A percentile compares a stretch with the other conserved stretches of the same genome.
Conservation (phyloP, 2,113 vertebrate species). For the Sturnira hondurensis region DNA sequence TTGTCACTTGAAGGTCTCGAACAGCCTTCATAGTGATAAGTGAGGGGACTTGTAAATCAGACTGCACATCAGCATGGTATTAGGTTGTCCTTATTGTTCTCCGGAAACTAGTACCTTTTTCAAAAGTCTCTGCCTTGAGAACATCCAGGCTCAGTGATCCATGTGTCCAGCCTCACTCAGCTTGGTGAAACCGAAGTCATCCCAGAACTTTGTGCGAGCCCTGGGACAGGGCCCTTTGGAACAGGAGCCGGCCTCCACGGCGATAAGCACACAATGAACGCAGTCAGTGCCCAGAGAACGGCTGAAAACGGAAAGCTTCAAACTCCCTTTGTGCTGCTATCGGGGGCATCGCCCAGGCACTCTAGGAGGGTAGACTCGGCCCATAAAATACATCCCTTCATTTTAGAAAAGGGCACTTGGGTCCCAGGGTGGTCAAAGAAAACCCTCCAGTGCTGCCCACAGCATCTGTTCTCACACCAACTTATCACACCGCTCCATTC, state of each 20-base stretch:
- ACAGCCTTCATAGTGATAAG: not conserved
- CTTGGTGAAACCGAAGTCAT: slow-evolving; percentile 43
- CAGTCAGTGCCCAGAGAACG: slow-evolving; percentile 18
- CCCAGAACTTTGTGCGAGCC: not conserved
- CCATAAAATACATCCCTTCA: slow-evolving; percentile 34
- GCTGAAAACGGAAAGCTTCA: slow-evolving; percentile 8
- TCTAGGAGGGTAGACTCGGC: not conserved
- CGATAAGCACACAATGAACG: slow-evolving; percentile 33
- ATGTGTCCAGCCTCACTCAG: slow-evolving; percentile 20
- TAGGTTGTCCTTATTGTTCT: not conserved
- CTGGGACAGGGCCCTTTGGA: slow-evolving; percentile 23
- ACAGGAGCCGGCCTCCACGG: not conserved
- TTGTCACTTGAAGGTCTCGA: not conserved
- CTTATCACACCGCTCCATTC: not conserved
- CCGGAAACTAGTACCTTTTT: not conserved
- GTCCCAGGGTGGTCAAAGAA: slow-evolving; percentile 24
- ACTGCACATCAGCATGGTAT: not conserved
- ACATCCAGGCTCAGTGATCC: slow-evolving; percentile 1
- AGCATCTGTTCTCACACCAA: not conserved
- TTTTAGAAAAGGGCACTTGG: not conserved
- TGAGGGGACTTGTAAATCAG: not conserved
- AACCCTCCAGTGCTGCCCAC: not conserved
- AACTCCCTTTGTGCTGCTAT: slow-evolving; percentile 37
- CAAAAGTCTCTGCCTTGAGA: slow-evolving; percentile 22
- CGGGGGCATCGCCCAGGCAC: not conserved